Percentiles rank a stretch among this genome's conserved stretches.
These are phyloP conservation scores for Leguminivora glycinivorella DNA, from an alignment of 1,140 invertebrate genomes.

Conservation along the genomic window DNA sequence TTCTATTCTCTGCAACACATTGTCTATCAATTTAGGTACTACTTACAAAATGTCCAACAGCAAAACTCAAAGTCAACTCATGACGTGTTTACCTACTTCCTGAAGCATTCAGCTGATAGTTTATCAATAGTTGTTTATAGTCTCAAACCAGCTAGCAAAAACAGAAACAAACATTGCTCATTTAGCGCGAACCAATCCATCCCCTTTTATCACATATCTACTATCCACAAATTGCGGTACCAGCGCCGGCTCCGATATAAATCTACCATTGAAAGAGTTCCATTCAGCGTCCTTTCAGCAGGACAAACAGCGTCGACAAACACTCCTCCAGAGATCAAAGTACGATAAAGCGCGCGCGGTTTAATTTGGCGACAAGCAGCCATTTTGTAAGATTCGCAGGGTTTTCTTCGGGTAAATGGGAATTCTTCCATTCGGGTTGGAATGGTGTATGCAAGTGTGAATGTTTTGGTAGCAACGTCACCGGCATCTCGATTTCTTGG, in stretches of 20 bases:
- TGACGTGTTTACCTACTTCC: too few species aligned
- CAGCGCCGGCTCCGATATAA: constrained; percentile 65
- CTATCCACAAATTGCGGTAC: constrained; percentile 73
- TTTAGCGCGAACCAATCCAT: neutral
- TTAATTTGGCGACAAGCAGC: constrained; percentile 74
- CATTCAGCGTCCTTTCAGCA: constrained; percentile 67
- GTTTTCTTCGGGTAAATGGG: constrained; percentile 27
- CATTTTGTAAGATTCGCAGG: constrained; percentile 66
- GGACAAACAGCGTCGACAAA: constrained; percentile 68
- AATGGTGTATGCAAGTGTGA: constrained; percentile 31
- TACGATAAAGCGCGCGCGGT: constrained; percentile 66
- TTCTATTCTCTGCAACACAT: too few species aligned
- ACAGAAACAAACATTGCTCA: constrained; percentile 5
- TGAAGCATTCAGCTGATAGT: too few species aligned
- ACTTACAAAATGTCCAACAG: too few species aligned
- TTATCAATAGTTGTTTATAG: too few species aligned
- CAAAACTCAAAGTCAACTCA: too few species aligned
- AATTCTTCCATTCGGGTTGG: neutral
- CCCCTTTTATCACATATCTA: constrained; percentile 66
- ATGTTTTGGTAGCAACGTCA: neutral
- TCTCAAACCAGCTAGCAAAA: too few species aligned
- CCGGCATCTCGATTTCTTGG: too few species aligned
- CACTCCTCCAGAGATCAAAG: constrained; percentile 74
- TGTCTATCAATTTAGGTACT: too few species aligned
- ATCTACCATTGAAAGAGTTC: constrained; percentile 71